phyloP scores from a whole-genome alignment of 2,888 invertebrate species.

The Cheilosia pagana region DNA sequence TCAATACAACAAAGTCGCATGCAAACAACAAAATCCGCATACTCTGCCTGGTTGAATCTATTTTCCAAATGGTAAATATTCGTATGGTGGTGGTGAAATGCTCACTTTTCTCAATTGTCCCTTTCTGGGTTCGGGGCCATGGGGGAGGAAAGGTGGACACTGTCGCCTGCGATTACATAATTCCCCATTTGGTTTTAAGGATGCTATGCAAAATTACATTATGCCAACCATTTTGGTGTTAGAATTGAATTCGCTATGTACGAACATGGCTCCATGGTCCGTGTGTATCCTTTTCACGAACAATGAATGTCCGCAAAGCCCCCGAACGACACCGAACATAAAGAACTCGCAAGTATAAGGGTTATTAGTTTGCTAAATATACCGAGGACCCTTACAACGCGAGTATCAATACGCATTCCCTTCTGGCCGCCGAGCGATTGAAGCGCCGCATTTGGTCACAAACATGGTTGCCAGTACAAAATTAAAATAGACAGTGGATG shows the following conservation, averaged over 20 bases:
- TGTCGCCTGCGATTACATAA: constrained; percentile 60
- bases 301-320: constrained; percentile 58
- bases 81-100: constrained; percentile 63
- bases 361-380: constrained; percentile 67
- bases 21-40: constrained; percentile 50
- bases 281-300: constrained; percentile 27
- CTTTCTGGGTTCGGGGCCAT: constrained; percentile 52
- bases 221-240: constrained; percentile 64
- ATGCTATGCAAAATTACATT: constrained; percentile 65
- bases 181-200: constrained; percentile 50
- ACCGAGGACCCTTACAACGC: constrained; percentile 14
- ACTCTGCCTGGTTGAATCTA: constrained; percentile 50
- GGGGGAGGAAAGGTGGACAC: neutral
- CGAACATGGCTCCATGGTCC: constrained; percentile 43
- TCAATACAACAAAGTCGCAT: constrained; percentile 63
- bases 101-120: constrained; percentile 67
- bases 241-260: constrained; percentile 65
- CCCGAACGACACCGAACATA: constrained; percentile 62
- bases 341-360: constrained; percentile 54
- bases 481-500: constrained; percentile 15
- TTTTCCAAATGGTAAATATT: constrained; percentile 63
- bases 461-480: constrained; percentile 11
- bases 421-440: constrained; percentile 17
- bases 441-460: constrained; percentile 49
- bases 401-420: neutral